Percentiles rank a stretch among this genome's conserved stretches.
phyloP scores from a whole-genome alignment of 2,888 invertebrate genomes.

The Hoplodrina ambigua region DNA sequence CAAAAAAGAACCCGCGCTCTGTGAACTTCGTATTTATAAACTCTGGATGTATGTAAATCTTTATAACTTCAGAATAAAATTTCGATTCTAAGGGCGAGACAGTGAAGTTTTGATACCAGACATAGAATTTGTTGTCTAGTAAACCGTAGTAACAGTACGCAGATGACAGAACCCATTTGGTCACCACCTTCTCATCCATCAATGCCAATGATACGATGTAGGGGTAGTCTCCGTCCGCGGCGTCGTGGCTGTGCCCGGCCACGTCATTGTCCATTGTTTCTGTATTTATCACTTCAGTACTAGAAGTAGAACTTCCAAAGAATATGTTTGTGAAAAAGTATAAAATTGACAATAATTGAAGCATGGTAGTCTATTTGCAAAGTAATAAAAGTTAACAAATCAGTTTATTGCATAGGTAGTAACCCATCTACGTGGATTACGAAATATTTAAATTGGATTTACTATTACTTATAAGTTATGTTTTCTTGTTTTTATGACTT shows the following conservation, averaged over 20 bases:
- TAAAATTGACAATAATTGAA: conserved; percentile 9
- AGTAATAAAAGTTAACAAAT: background rate
- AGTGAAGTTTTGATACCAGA: conserved; percentile 49
- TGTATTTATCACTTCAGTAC: background rate
- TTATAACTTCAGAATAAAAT: conserved; percentile 27
- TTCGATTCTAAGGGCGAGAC: conserved; percentile 27
- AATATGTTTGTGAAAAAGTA: conserved; percentile 12
- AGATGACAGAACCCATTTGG: conserved; percentile 46
- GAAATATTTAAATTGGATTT: conserved; percentile 1
- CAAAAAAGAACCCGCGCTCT: conserved; percentile 35
- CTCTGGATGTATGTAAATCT: conserved; percentile 38
- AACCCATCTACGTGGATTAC: background rate
- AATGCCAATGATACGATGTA: conserved; percentile 19
- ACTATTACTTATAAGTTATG: background rate
- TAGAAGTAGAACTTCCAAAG: background rate
- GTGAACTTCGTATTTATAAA: conserved; percentile 29
- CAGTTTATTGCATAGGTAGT: background rate
- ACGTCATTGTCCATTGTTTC: background rate
- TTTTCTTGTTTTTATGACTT: conserved; percentile 24
- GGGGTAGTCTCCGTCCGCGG: conserved; percentile 18
- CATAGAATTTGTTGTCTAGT: conserved; percentile 21
- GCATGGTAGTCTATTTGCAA: conserved; percentile 21
- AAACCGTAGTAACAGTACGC: conserved; percentile 43
- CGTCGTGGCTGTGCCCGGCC: conserved; percentile 21
- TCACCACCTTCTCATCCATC: conserved; percentile 26